These are phyloP conservation scores for Acrocephalus kingi DNA, from an alignment of 2,113 vertebrate species.

Conservation along the genomic window DNA sequence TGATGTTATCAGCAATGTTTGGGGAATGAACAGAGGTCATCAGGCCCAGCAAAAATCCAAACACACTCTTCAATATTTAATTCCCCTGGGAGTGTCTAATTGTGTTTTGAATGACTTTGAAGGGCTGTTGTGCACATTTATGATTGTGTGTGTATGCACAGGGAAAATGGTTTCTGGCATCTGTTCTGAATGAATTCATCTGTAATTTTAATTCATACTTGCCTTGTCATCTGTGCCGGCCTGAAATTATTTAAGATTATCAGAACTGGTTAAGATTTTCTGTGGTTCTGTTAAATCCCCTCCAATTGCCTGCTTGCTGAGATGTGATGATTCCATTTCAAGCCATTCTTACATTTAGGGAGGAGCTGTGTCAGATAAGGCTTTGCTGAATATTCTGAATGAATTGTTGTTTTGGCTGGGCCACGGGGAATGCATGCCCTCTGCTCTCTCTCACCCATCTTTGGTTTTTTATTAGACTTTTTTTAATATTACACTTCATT, in stretches of 20 bases:
- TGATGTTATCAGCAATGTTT: background rate
- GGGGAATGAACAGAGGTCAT: constrained; percentile 12
- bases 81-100: constrained; percentile 39
- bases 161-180: constrained; percentile 49
- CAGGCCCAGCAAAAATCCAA: background rate
- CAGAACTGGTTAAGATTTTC: constrained; percentile 49
- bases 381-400: background rate
- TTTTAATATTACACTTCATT: background rate
- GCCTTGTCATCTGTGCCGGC: constrained; percentile 46
- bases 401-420: background rate
- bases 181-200: constrained; percentile 55
- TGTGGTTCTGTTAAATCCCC: constrained; percentile 43
- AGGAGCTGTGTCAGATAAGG: background rate
- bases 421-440: background rate
- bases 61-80: constrained; percentile 39
- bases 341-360: background rate
- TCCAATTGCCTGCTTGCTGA: background rate
- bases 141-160: background rate
- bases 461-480: too few relatives aligned
- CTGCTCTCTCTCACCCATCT: background rate
- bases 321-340: background rate
- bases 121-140: constrained; percentile 34
- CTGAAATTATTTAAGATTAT: constrained; percentile 61
- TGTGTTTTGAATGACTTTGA: constrained; percentile 49
- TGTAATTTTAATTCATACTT: constrained; percentile 69